These are phyloP conservation scores for Mesembrinibis cayennensis DNA, from an alignment of 2,113 vertebrate species.

Conservation along the genomic window DNA sequence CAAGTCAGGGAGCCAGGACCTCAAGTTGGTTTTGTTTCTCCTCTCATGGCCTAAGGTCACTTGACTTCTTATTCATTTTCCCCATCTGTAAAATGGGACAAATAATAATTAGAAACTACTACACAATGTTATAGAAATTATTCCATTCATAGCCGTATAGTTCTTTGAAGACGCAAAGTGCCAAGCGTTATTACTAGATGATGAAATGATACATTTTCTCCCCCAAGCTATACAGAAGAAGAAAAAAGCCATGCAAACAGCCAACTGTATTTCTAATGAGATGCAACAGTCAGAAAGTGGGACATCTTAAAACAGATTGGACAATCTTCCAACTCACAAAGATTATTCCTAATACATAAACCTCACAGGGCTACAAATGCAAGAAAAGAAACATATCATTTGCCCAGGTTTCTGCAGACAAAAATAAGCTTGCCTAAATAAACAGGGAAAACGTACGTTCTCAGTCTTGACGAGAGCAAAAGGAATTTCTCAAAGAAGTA, in stretches of 20 bases:
- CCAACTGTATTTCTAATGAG: not conserved
- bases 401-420: not conserved
- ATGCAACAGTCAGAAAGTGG: conserved; percentile 9
- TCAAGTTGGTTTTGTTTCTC: not conserved
- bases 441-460: not conserved
- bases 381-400: not conserved
- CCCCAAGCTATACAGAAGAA: not conserved
- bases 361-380: conserved; percentile 10
- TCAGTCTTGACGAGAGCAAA: not conserved
- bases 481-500: not conserved
- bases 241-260: conserved; percentile 6
- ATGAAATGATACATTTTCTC: conserved; percentile 6
- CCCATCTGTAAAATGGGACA: not conserved
- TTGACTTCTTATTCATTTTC: not conserved
- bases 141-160: not conserved
- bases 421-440: conserved; percentile 26
- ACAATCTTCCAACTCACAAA: conserved; percentile 30
- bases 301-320: conserved; percentile 33
- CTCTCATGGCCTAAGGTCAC: not conserved
- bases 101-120: not conserved
- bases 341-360: conserved; percentile 15
- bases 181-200: conserved; percentile 23
- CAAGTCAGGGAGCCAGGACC: not conserved
- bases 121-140: not conserved
- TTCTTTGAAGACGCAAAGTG: conserved; percentile 36